Evolutionary conservation across 1,140 invertebrate species (phyloP), one percentile per base, ranked within the genome.

Genomic region (Anagrus nilaparvatae): DNA sequence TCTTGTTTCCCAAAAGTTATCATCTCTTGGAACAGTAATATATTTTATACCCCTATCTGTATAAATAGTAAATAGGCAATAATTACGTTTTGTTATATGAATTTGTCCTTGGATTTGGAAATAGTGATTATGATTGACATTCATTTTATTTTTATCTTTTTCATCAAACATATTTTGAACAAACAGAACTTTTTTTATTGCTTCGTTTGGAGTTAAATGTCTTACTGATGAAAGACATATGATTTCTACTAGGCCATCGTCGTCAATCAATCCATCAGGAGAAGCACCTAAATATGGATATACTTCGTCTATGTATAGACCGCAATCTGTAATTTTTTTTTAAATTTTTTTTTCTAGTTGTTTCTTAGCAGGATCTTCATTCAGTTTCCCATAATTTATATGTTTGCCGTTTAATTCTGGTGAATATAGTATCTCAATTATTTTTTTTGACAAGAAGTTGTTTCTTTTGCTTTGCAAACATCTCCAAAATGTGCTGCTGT

Each of bases 231-330:
- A 42, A 17, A 61, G 61, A 48, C 62, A 65, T 47, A 67, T 67
- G 13, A 60, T 43, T 57, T 63, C 56, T n/a, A n/a, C n/a, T n/a
- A n/a, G n/a, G n/a, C n/a, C n/a, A n/a, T n/a, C n/a, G n/a, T n/a
- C n/a, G n/a, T 51, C 51, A 20, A 65, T 47, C 2, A 71, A 35
- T 12, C 67, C 65, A 55, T 71, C 64, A 5, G 66, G 65, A 7
- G 56, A 52, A 16, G 62, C 63, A 23, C 50, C 66, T 16, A 72
- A 43, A 39, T 47, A 62, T 9, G 52, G 49, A 21, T 48, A 21
- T 32, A 61, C 40, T 27, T 29, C 6, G 48, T 61, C 54, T 21
- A 71, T 59, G 38, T 65, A 65, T 6, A 71, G 49, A 12, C 68
- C 66, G 42, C 60, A 63, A 10, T 46, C 41, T 37, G 47, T 24